phyloP scores from a whole-genome alignment of 1,140 invertebrate species.

The Olivierus martensii region DNA sequence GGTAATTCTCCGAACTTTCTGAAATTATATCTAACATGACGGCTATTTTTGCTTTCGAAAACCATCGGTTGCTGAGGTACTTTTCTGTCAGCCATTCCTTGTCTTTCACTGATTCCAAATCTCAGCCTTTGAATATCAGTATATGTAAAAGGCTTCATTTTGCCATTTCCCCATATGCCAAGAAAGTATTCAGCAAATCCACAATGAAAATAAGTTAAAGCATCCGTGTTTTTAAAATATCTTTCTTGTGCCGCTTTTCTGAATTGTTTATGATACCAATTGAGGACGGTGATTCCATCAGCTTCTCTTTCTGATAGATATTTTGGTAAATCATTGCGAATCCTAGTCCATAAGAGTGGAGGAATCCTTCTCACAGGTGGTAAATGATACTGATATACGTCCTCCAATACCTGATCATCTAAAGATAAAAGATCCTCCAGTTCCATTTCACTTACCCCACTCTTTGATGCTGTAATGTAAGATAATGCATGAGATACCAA shows the following conservation, averaged over 20 bases:
- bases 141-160: conserved; percentile 88
- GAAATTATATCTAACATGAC: conserved; percentile 65
- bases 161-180: conserved; percentile 88
- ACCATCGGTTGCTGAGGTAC: conserved; percentile 88
- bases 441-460: conserved; percentile 83
- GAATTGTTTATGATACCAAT: conserved; percentile 97
- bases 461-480: conserved; percentile 79
- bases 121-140: conserved; percentile 88
- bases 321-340: conserved; percentile 85
- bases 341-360: conserved; percentile 87
- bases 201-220: conserved; percentile 91
- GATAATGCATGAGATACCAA: conserved; percentile 86
- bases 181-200: conserved; percentile 96
- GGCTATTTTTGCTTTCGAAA: conserved; percentile 77
- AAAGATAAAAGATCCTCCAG: conserved; percentile 87
- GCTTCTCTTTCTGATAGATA: conserved; percentile 92
- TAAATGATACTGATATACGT: conserved; percentile 96
- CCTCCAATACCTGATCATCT: conserved; percentile 83
- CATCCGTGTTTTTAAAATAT: conserved; percentile 95
- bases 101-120: conserved; percentile 53
- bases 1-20: conserved; percentile 90
- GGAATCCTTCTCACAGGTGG: conserved; percentile 89
- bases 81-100: conserved; percentile 87
- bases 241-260: conserved; percentile 80
- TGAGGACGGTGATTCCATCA: conserved; percentile 90